Evolutionary conservation across 1,140 invertebrate species (phyloP).

Genomic region (Vollenhovia emeryi): DNA sequence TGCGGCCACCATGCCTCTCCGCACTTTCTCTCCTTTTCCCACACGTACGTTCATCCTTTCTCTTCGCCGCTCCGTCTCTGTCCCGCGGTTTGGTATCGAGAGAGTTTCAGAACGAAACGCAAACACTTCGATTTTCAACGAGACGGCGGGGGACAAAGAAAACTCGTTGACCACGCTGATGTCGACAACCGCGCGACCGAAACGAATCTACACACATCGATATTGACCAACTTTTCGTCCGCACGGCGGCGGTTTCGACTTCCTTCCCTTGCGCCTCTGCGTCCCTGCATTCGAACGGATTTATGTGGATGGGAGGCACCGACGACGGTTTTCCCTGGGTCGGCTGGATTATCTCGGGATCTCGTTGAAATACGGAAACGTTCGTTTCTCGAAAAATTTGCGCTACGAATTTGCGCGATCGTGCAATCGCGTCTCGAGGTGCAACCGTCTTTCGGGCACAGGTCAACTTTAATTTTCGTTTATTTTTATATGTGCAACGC

Average conservation of each 20-base stretch:
- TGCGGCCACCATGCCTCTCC: neutral
- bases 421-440: constrained; percentile 8
- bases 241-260: constrained; percentile 23
- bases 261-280: neutral
- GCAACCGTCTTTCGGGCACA: neutral
- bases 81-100: neutral
- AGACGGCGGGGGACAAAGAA: constrained; percentile 59
- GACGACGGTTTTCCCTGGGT: constrained; percentile 39
- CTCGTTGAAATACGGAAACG: constrained; percentile 44
- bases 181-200: constrained; percentile 61
- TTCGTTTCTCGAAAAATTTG: constrained; percentile 51
- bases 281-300: constrained; percentile 37
- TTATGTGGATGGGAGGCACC: constrained; percentile 9
- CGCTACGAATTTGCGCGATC: constrained; percentile 17
- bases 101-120: constrained; percentile 62
- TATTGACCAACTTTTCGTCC: constrained; percentile 67
- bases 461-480: neutral
- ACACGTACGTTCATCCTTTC: neutral
- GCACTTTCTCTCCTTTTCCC: neutral
- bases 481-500: neutral
- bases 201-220: constrained; percentile 67
- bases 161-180: constrained; percentile 56
- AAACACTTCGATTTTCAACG: constrained; percentile 71
- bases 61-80: neutral
- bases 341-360: constrained; percentile 52